These are phyloP conservation scores for Metellina segmentata DNA, from an alignment of 2,888 invertebrate species.

Conservation along the genomic window DNA sequence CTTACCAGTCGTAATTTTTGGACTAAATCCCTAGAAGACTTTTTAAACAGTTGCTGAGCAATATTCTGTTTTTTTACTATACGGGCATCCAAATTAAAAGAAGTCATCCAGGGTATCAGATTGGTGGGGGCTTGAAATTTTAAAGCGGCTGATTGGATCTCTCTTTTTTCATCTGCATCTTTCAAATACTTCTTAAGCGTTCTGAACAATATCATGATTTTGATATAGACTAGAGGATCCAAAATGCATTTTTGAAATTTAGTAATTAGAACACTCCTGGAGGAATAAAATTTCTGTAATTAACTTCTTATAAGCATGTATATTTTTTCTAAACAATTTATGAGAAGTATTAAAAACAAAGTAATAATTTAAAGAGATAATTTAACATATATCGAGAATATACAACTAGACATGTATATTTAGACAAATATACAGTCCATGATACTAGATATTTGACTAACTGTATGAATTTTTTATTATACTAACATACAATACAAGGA, in stretches of 20 bases:
- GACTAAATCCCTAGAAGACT: not conserved
- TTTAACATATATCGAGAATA: not conserved
- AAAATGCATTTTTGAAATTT: not conserved
- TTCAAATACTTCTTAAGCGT: conserved; percentile 25
- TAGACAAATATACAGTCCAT: not conserved
- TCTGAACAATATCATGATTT: conserved; percentile 46
- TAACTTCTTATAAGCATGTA: not conserved
- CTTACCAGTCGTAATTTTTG: conserved; percentile 25
- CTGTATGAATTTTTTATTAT: not conserved
- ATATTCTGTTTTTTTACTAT: not conserved
- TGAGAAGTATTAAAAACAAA: not conserved
- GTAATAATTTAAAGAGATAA: too few relatives aligned
- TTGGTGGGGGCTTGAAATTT: conserved; percentile 29
- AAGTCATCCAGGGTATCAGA: not conserved
- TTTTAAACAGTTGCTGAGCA: not conserved
- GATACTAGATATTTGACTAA: not conserved
- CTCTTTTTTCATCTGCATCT: not conserved
- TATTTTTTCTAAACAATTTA: not conserved
- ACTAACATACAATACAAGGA: not conserved
- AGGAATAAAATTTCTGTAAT: not conserved
- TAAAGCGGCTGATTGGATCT: conserved; percentile 13
- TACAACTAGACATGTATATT: too few relatives aligned
- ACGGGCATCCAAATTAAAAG: not conserved
- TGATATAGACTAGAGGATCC: conserved; percentile 32
- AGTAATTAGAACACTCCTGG: conserved; percentile 27